Percentiles rank a stretch among this genome's conserved stretches.
Evolutionary conservation across 2,113 vertebrate genomes (phyloP).

Genomic region (Dipodomys merriami): DNA sequence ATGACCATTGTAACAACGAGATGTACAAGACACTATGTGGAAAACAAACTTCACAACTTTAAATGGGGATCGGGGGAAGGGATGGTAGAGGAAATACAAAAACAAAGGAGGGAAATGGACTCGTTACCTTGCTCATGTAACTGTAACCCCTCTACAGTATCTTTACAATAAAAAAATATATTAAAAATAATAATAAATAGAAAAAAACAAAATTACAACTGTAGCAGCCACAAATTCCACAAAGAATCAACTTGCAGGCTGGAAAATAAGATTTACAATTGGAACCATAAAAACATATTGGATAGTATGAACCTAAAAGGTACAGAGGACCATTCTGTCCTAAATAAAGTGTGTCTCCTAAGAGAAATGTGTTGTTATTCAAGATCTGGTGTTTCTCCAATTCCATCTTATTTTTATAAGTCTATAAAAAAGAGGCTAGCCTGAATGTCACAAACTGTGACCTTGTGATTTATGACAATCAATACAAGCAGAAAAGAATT

Average conservation of each 20-base stretch:
- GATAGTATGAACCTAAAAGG: neutral
- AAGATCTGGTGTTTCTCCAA: neutral
- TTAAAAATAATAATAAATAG: no score
- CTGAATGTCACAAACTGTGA: neutral
- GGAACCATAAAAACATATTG: neutral
- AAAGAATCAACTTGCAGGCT: constrained; percentile 8
- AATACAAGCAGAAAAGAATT: constrained; percentile 9
- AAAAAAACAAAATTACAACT: neutral
- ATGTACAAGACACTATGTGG: no score
- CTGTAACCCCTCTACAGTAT: no score
- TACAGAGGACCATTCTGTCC: neutral
- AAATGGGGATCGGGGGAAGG: no score
- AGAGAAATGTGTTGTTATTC: neutral
- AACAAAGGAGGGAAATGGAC: no score
- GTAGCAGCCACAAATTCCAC: neutral
- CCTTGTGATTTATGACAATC: neutral
- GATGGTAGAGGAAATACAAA: no score
- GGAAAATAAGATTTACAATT: neutral
- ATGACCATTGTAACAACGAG: no score
- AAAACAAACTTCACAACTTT: no score
- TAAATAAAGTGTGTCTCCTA: neutral
- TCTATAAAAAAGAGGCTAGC: constrained; percentile 22
- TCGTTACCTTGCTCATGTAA: no score
- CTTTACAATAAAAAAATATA: no score
- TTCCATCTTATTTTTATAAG: neutral